These are phyloP conservation scores for Scolopax rusticola DNA, from an alignment of 2,797 vertebrate genomes.

Conservation along the genomic window DNA sequence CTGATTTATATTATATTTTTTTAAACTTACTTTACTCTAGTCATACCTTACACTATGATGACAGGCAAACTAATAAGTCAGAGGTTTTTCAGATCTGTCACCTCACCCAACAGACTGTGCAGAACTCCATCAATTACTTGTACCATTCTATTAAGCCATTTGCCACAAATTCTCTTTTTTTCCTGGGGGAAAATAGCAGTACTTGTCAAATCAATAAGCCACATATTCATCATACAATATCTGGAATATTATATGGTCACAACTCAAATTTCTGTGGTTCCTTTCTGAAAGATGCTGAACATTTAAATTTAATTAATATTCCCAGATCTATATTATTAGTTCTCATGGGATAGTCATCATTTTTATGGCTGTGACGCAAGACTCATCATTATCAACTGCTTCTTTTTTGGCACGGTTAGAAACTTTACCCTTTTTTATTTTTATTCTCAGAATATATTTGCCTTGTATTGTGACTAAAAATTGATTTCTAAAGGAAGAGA, in stretches of 20 bases:
- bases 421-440: background rate
- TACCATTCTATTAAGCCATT: constrained; percentile 11
- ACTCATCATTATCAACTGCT: background rate
- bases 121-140: constrained; percentile 47
- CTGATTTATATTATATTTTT: background rate
- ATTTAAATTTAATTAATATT: background rate
- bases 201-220: constrained; percentile 47
- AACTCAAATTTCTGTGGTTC: constrained; percentile 4
- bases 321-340: background rate
- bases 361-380: background rate
- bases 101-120: constrained; percentile 1
- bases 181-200: background rate
- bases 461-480: background rate
- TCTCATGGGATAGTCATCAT: background rate
- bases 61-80: constrained; percentile 18
- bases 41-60: background rate
- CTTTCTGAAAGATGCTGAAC: background rate
- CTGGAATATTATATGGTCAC: constrained; percentile 8
- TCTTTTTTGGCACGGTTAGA: background rate
- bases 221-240: constrained; percentile 46
- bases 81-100: constrained; percentile 50
- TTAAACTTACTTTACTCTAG: constrained; percentile 25
- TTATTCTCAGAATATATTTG: background rate
- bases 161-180: constrained; percentile 18
- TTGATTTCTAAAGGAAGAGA: background rate